Percentiles rank a stretch among this genome's conserved stretches.
Conservation (phyloP, 2,888 invertebrate genomes). For the Tenthredo notha region DNA sequence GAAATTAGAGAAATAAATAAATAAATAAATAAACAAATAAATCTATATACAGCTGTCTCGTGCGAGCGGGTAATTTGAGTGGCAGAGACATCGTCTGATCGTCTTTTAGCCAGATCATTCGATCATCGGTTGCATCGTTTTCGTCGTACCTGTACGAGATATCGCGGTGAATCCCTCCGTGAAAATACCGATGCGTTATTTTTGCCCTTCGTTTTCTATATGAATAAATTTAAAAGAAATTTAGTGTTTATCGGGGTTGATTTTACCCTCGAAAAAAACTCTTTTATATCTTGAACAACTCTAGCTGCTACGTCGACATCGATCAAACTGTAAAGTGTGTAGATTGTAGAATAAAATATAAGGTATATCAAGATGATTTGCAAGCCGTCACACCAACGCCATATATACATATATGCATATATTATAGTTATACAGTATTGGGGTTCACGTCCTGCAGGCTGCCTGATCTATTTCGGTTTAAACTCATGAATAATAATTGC, state of each 20-base stretch:
- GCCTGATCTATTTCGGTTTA: conserved; percentile 46
- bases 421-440: conserved; percentile 1
- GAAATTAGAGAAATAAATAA: not conserved
- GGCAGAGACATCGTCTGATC: conserved; percentile 46
- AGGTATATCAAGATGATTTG: conserved; percentile 42
- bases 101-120: not conserved
- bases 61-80: conserved; percentile 38
- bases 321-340: conserved; percentile 38
- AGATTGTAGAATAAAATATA: conserved; percentile 31
- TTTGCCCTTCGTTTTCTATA: conserved; percentile 11
- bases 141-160: conserved; percentile 48
- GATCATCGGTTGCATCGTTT: conserved; percentile 27
- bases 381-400: conserved; percentile 5
- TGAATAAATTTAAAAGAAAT: conserved; percentile 12
- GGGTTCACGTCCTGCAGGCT: conserved; percentile 1
- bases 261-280: not conserved
- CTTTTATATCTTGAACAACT: not conserved
- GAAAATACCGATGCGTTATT: conserved; percentile 22
- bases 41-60: conserved; percentile 17
- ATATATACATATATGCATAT: conserved; percentile 21
- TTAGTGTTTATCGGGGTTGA: conserved; percentile 6
- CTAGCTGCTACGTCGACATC: not conserved
- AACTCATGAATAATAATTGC: conserved; percentile 51
- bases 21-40: not conserved
- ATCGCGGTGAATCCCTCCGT: conserved; percentile 27